Evolutionary conservation across 2,797 vertebrate genomes (phyloP).

Genomic region (Capromys pilorides): DNA sequence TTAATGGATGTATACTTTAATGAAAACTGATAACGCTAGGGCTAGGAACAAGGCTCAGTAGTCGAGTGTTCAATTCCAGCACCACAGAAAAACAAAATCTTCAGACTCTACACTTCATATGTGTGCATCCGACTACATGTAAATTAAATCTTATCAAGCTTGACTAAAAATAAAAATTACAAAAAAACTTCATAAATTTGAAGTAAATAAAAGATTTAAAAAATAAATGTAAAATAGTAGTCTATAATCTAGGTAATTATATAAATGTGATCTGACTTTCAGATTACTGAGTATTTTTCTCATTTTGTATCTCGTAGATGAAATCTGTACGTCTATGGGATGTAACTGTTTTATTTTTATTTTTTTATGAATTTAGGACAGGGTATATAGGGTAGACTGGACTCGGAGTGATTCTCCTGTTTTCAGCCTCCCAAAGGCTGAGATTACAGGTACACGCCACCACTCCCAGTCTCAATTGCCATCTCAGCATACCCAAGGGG

Average conservation of each 20-base stretch:
- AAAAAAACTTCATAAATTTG: slow-evolving; percentile 1
- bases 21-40: neutral
- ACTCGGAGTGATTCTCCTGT: too few relatives aligned
- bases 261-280: neutral
- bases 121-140: neutral
- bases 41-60: neutral
- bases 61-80: neutral
- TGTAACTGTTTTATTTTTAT: neutral
- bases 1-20: neutral
- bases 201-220: neutral
- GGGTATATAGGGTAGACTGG: too few relatives aligned
- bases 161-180: neutral
- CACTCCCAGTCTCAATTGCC: too few relatives aligned
- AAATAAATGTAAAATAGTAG: slow-evolving; percentile 6
- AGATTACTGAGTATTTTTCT: neutral
- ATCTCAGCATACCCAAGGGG: too few relatives aligned
- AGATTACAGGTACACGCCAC: too few relatives aligned
- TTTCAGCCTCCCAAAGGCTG: too few relatives aligned
- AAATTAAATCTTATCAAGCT: neutral
- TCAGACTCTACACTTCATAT: neutral
- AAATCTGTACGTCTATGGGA: slow-evolving; percentile 8
- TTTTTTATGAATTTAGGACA: too few relatives aligned
- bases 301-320: neutral
- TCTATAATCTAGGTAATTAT: neutral
- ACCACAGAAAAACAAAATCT: neutral